Percentiles rank a stretch among this genome's conserved stretches.
phyloP scores from a whole-genome alignment of 2,888 invertebrate genomes.

The Agrotis segetum region DNA sequence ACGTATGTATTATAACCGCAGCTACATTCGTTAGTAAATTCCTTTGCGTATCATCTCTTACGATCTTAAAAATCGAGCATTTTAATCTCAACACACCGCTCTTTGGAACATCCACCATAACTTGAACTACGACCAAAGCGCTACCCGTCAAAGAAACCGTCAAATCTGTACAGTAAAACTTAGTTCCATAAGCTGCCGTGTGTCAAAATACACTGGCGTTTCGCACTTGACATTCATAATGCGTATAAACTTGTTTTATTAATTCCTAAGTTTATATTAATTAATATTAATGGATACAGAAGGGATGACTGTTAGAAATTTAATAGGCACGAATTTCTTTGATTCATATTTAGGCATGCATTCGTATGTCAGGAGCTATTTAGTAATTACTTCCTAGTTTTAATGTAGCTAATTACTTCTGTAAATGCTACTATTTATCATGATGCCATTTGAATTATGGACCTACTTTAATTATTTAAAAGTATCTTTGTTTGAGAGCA shows the following conservation, averaged over 20 bases:
- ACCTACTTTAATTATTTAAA: neutral
- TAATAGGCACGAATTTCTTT: constrained; percentile 57
- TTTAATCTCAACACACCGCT: constrained; percentile 59
- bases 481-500: neutral
- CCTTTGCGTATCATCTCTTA: constrained; percentile 58
- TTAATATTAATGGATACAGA: constrained; percentile 62
- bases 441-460: constrained; percentile 4
- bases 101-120: constrained; percentile 19
- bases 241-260: constrained; percentile 61
- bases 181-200: constrained; percentile 14
- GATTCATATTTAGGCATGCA: constrained; percentile 51
- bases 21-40: constrained; percentile 66
- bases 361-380: constrained; percentile 39
- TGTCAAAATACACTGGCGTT: constrained; percentile 13
- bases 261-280: constrained; percentile 61
- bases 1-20: constrained; percentile 57
- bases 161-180: neutral
- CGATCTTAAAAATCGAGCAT: constrained; percentile 62
- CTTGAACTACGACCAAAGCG: constrained; percentile 19
- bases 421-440: constrained; percentile 40
- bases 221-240: constrained; percentile 49
- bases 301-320: constrained; percentile 60
- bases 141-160: constrained; percentile 7
- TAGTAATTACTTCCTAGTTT: constrained; percentile 41
- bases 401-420: constrained; percentile 38